Conservation (phyloP, 2,888 invertebrate species). For the Caenorhabditis sp. region DNA sequence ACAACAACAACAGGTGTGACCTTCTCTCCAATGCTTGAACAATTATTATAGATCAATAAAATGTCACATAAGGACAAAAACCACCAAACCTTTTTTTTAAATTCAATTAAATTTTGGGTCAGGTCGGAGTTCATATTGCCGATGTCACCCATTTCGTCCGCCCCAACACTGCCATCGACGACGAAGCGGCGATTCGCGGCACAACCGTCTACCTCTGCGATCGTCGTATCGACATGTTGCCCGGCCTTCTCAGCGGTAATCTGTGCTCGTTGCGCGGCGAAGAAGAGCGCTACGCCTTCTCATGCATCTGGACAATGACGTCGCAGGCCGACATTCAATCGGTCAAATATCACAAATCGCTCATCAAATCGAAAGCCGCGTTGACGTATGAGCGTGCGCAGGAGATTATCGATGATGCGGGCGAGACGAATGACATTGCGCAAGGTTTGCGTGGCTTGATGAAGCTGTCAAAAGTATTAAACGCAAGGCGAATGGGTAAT, state of each 20-base stretch:
- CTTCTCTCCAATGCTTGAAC: too few relatives aligned
- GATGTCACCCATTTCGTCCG: slow-evolving; percentile 97
- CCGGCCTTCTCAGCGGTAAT: slow-evolving; percentile 89
- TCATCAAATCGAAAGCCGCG: slow-evolving; percentile 83
- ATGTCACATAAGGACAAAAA: too few relatives aligned
- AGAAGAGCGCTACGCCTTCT: slow-evolving; percentile 89
- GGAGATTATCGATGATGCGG: slow-evolving; percentile 85
- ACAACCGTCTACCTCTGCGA: slow-evolving; percentile 92
- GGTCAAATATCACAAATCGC: slow-evolving; percentile 83
- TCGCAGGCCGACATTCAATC: slow-evolving; percentile 74
- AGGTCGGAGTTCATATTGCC: slow-evolving; percentile 84
- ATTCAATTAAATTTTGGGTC: not conserved
- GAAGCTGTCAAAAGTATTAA: slow-evolving; percentile 87
- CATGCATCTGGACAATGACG: slow-evolving; percentile 92
- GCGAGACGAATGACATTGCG: slow-evolving; percentile 59
- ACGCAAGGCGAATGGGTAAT: slow-evolving; percentile 82
- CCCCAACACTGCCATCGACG: slow-evolving; percentile 83
- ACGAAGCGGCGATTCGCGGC: slow-evolving; percentile 88
- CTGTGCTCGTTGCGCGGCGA: slow-evolving; percentile 90
- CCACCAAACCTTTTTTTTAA: too few relatives aligned
- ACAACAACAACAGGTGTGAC: too few relatives aligned
- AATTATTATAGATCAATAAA: too few relatives aligned
- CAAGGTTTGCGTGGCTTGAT: slow-evolving; percentile 80
- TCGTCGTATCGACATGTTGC: slow-evolving; percentile 76
- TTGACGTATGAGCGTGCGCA: slow-evolving; percentile 98